Conservation (phyloP, 2,888 invertebrate species). For the Pyralis farinalis region DNA sequence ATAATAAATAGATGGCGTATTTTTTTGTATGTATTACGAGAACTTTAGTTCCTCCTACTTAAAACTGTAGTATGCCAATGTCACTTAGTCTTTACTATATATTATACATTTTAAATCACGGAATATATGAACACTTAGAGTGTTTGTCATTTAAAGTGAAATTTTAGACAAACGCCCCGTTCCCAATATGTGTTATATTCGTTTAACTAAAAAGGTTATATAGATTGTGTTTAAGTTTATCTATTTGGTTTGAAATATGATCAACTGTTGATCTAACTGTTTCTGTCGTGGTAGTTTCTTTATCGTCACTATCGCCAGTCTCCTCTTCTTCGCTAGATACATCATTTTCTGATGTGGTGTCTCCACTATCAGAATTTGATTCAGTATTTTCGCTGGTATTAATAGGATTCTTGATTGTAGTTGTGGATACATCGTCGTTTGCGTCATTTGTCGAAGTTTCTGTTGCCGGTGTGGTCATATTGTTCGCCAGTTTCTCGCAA, state of each 20-base stretch:
- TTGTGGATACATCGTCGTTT: not conserved
- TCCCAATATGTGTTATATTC: too few relatives aligned
- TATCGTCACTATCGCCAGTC: conserved; percentile 10
- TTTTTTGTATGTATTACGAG: too few relatives aligned
- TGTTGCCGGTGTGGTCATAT: conserved; percentile 33
- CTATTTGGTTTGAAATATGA: conserved; percentile 17
- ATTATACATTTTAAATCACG: too few relatives aligned
- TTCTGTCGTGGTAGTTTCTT: conserved; percentile 12
- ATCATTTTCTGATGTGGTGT: not conserved
- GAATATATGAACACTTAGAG: too few relatives aligned
- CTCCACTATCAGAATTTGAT: not conserved
- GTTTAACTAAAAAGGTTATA: not conserved
- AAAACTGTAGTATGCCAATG: too few relatives aligned
- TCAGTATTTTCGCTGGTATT: not conserved
- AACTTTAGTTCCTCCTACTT: too few relatives aligned
- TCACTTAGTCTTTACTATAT: too few relatives aligned
- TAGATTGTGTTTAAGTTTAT: conserved; percentile 49
- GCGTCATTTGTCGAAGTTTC: conserved; percentile 15
- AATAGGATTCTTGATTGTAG: not conserved
- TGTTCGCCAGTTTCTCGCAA: conserved; percentile 83
- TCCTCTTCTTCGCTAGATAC: conserved; percentile 10
- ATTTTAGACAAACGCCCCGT: too few relatives aligned
- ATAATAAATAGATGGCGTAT: too few relatives aligned
- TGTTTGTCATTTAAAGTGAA: too few relatives aligned
- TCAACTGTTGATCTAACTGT: conserved; percentile 22